Conservation (phyloP, 1,140 invertebrate species). For the Drosophila carrolli region DNA sequence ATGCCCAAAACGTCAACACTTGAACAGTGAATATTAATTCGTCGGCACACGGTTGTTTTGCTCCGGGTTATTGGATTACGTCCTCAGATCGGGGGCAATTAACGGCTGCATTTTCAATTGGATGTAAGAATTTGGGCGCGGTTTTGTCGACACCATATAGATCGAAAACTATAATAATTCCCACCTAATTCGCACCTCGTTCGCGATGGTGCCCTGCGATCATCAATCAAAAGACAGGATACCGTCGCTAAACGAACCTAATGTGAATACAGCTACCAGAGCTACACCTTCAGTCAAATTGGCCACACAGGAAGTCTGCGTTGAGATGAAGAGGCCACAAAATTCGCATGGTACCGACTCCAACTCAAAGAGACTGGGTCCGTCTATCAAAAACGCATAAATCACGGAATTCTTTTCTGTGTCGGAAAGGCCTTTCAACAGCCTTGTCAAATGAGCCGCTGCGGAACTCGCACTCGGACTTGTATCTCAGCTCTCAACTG, state of each 20-base stretch:
- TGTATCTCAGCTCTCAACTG: slow-evolving; percentile 30
- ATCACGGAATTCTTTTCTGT: slow-evolving; percentile 53
- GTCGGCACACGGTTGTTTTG: slow-evolving; percentile 13
- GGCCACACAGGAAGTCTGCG: slow-evolving; percentile 69
- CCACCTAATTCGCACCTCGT: not conserved
- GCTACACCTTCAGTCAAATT: slow-evolving; percentile 31
- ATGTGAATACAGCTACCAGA: slow-evolving; percentile 54
- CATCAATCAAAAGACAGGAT: slow-evolving; percentile 21
- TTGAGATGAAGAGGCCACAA: slow-evolving; percentile 4
- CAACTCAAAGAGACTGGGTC: not conserved
- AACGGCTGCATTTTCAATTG: slow-evolving; percentile 12
- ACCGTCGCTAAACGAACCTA: not conserved
- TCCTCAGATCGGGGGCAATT: slow-evolving; percentile 12
- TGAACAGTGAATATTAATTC: slow-evolving; percentile 47
- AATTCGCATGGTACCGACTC: slow-evolving; percentile 56
- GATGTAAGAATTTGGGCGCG: not conserved
- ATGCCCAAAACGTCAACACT: slow-evolving; percentile 64
- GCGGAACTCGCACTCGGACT: slow-evolving; percentile 11
- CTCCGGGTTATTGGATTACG: not conserved
- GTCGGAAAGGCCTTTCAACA: slow-evolving; percentile 71
- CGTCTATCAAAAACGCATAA: slow-evolving; percentile 81
- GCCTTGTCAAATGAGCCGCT: slow-evolving; percentile 67
- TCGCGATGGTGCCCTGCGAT: not conserved
- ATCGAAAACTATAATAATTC: not conserved
- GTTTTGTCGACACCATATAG: not conserved